Evolutionary conservation across 2,888 invertebrate genomes (phyloP).

Genomic region (Harpalus rufipes): DNA sequence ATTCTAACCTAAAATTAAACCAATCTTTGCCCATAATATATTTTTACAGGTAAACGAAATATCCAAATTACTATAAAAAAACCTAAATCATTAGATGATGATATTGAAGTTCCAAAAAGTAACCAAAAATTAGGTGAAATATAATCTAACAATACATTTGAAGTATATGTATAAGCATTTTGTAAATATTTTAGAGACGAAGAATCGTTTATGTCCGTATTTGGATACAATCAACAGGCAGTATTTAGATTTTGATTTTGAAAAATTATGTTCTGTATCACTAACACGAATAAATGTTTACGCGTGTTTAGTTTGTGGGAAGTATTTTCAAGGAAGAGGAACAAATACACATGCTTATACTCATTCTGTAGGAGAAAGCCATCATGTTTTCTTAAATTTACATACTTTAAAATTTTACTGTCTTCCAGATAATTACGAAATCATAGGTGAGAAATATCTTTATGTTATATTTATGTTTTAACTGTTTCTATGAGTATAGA

Average conservation of each 20-base stretch:
- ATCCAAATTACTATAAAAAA: neutral
- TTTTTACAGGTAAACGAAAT: neutral
- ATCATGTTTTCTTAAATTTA: slow-evolving; percentile 98
- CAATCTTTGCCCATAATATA: neutral
- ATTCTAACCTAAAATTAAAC: slow-evolving; percentile 10
- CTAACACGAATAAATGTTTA: slow-evolving; percentile 99
- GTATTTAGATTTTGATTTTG: slow-evolving; percentile 99
- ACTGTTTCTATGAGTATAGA: slow-evolving; percentile 78
- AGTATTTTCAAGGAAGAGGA: slow-evolving; percentile 98
- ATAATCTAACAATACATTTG: slow-evolving; percentile 28
- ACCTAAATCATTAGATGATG: neutral
- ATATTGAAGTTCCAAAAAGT: neutral
- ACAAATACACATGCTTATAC: slow-evolving; percentile 99
- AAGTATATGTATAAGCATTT: neutral
- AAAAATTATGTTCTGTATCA: slow-evolving; percentile 98
- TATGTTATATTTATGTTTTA: too few species aligned
- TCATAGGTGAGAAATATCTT: slow-evolving; percentile 87
- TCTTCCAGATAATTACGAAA: slow-evolving; percentile 99
- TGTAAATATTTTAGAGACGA: slow-evolving; percentile 46
- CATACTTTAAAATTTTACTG: slow-evolving; percentile 99
- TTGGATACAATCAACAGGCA: slow-evolving; percentile 98
- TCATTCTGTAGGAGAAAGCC: slow-evolving; percentile 98
- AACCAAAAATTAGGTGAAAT: slow-evolving; percentile 16
- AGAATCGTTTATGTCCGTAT: slow-evolving; percentile 92
- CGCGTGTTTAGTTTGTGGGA: slow-evolving; percentile 99